Evolutionary conservation across 2,113 vertebrate genomes (phyloP), one percentile per base, ranked within the genome.

Genomic region (Oreochromis spilurus): DNA sequence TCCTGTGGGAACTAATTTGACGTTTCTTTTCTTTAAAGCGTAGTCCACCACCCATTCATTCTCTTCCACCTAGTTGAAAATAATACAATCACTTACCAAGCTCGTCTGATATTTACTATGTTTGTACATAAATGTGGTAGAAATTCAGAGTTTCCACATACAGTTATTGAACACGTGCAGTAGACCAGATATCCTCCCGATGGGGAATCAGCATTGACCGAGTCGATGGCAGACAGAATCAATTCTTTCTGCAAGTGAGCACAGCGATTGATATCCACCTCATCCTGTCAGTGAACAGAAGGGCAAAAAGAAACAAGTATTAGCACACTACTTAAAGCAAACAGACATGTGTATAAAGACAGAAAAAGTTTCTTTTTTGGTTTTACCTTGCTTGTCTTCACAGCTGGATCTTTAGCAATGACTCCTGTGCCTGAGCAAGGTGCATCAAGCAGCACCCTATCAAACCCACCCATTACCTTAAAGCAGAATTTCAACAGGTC

Each of bases 41-140:
- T 99, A 99, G 93, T 99, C 98, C 77, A 99, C 98, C 85, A 99
- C 99, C 97, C 98, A 99, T 92, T 99, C 99, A 0, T 99, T 99
- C 95, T 99, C 99, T 81, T 99, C 99, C 82, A 99, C 97, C 99
- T 99, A 91, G 24, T 54, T 43, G 17, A 19, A 26, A 86, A 62
- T 84, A 87, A 34, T 17, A n/a, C 43, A 3, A 45, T 83, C 5
- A 89, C 4, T 57, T 79, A 12, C 13, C 2, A 75, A 53, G 19
- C 14, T 77, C 17, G 0, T 52, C 45, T n/a, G 45, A 31, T 11
- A 50, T 52, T 36, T 52, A 57, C 26, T 38, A 19, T n/a, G 21
- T 12, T 29, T 7, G 38, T 24, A 19, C 16, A 54, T 43, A 3
- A 31, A 29, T 19, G 12, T 7, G 17, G 7, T 10, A 38, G 3